phyloP scores from a whole-genome alignment of 2,888 invertebrate genomes.

The Ectobius pallidus region DNA sequence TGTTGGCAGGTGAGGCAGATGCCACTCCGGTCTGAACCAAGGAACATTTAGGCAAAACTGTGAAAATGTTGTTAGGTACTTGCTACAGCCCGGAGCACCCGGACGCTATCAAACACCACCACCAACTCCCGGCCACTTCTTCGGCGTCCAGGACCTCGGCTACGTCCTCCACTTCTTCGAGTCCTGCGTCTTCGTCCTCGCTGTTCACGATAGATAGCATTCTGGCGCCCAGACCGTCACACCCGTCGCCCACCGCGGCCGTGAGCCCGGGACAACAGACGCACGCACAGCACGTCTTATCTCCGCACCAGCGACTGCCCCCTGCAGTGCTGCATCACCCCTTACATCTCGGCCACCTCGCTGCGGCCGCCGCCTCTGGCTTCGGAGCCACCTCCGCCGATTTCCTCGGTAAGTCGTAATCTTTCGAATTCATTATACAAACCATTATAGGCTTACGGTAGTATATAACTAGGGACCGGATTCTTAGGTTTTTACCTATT shows the following conservation, averaged over 20 bases:
- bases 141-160: conserved; percentile 25
- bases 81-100: conserved; percentile 33
- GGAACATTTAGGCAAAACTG: too few relatives aligned
- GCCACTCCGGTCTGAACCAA: too few relatives aligned
- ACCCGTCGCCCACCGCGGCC: not conserved
- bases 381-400: conserved; percentile 71
- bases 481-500: too few relatives aligned
- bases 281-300: conserved; percentile 50
- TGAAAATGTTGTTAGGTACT: conserved; percentile 33
- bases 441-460: too few relatives aligned
- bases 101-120: conserved; percentile 28
- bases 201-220: conserved; percentile 89
- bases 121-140: conserved; percentile 7
- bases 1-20: too few relatives aligned
- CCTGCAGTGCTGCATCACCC: conserved; percentile 60
- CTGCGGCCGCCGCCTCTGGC: conserved; percentile 64
- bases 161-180: conserved; percentile 53
- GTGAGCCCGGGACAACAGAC: conserved; percentile 49
- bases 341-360: conserved; percentile 66
- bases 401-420: conserved; percentile 74
- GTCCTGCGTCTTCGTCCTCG: conserved; percentile 62
- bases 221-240: conserved; percentile 72
- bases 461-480: too few relatives aligned
- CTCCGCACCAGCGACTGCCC: conserved; percentile 47
- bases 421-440: too few relatives aligned